Evolutionary conservation across 2,888 invertebrate genomes (phyloP), one percentile per base, ranked within the genome.

Genomic region (Pseudeuparius sepicola): DNA sequence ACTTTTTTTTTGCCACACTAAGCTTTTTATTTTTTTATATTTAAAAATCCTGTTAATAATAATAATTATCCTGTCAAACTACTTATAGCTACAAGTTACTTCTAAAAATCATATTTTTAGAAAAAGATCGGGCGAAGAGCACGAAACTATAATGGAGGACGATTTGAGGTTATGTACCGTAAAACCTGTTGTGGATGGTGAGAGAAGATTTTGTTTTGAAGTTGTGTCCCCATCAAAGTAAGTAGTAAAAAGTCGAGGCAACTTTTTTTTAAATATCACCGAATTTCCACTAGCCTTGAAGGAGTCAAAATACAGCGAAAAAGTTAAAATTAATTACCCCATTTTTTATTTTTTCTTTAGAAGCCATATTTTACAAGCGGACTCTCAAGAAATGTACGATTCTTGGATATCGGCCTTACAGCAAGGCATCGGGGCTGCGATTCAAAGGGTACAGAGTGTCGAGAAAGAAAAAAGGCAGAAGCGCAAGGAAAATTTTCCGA

Each of bases 291-390:
- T n/a, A n/a, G n/a, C n/a, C n/a, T n/a, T n/a, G n/a, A n/a, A n/a
- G n/a, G n/a, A n/a, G n/a, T n/a, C n/a, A n/a, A n/a, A n/a, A n/a
- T n/a, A n/a, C n/a, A n/a, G n/a, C n/a, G n/a, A n/a, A n/a, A n/a
- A n/a, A n/a, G n/a, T n/a, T n/a, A n/a, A n/a, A n/a, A n/a, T n/a
- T n/a, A n/a, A n/a, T n/a, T n/a, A n/a, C n/a, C n/a, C n/a, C n/a
- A 14, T 17, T 37, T 23, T 20, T 26, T 23, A 44, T 31, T 27
- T 36, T 34, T 37, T 30, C 44, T 40, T 28, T 56, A 92, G 92
- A 63, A 89, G 84, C 53, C 97, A 97, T 64, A 84, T 93, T 66
- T 70, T 97, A n/a, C 97, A 97, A 74, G 94, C 97, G 1, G 96
- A 97, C 59, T 88, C 90, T 0, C 90, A 92, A 48, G 86, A 88